Evolutionary conservation across 2,113 vertebrate genomes (phyloP), one percentile per base, ranked within the genome.

Genomic region (Oncorhynchus clarkii): DNA sequence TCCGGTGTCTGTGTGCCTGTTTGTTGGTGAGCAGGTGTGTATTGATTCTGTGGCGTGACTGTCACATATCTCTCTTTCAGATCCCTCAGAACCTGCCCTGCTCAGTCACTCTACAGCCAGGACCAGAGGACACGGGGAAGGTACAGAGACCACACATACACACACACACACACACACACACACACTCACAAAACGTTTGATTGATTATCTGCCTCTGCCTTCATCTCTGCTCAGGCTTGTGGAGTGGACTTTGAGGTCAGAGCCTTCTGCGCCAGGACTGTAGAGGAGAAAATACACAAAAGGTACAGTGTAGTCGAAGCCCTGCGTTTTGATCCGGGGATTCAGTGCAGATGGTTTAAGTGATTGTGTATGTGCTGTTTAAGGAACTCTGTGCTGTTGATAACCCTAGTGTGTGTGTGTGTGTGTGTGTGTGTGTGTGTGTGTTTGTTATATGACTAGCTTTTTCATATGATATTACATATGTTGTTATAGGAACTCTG

Each of bases 211-310:
- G 13, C 18, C 31, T 16, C 62, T 24, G 51, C 0, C 39, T 51
- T 45, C 39, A 2, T 45, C 39, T 45, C 39, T 45, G 9, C 34
- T 9, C 24, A 97, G 96, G 96, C 96, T 68, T 97, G 96, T 5
- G 96, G 96, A 0, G 96, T 97, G 0, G 96, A 97, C 89, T 97
- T 95, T 84, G 96, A 97, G 92, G 95, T 97, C 78, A 93, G 95
- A 91, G 95, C 96, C 26, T 96, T 97, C 84, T 97, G 96, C 81
- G 95, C 96, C 91, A 96, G 96, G 91, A 92, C 94, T 0, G 88
- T 95, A 86, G 96, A 97, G 73, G 96, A 97, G 82, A 97, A 97
- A 91, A 97, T 96, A 70, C 96, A 97, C 88, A 97, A 97, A 92
- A 93, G 96, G 96, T 97, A 9, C 59, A 24, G 5, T 62, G 51